These are phyloP conservation scores for Heliconius eleuchia DNA, from an alignment of 1,140 invertebrate genomes.

Conservation along the genomic window DNA sequence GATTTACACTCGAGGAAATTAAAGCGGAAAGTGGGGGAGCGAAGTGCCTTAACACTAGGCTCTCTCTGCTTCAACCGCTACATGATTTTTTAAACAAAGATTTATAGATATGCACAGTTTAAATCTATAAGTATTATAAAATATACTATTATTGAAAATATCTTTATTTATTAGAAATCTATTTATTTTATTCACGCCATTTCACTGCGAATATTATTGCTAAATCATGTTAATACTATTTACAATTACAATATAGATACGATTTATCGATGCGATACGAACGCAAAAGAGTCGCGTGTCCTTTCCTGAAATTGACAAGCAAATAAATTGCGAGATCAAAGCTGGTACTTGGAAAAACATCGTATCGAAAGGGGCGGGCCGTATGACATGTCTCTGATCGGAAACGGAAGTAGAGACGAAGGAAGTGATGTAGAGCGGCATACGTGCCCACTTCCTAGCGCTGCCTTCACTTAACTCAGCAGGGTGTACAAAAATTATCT, in stretches of 20 bases:
- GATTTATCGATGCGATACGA: slow-evolving; percentile 48
- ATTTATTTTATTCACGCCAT: slow-evolving; percentile 25
- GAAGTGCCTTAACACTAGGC: too few relatives aligned
- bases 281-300: slow-evolving; percentile 62
- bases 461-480: slow-evolving; percentile 76
- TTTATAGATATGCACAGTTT: neutral
- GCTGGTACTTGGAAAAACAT: slow-evolving; percentile 65
- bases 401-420: slow-evolving; percentile 70
- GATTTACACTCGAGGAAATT: too few relatives aligned
- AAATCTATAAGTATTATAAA: neutral
- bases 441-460: slow-evolving; percentile 68
- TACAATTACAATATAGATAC: slow-evolving; percentile 40
- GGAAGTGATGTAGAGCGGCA: slow-evolving; percentile 70
- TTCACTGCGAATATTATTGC: slow-evolving; percentile 33
- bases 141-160: neutral
- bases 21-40: too few relatives aligned
- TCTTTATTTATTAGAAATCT: neutral
- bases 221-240: slow-evolving; percentile 48
- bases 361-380: slow-evolving; percentile 54
- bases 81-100: too few relatives aligned
- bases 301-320: slow-evolving; percentile 77
- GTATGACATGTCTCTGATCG: slow-evolving; percentile 60
- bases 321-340: slow-evolving; percentile 77
- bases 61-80: too few relatives aligned
- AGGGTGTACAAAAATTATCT: slow-evolving; percentile 53